Conservation (phyloP, 2,797 vertebrate species). For the Dendrocincla fuliginosa region DNA sequence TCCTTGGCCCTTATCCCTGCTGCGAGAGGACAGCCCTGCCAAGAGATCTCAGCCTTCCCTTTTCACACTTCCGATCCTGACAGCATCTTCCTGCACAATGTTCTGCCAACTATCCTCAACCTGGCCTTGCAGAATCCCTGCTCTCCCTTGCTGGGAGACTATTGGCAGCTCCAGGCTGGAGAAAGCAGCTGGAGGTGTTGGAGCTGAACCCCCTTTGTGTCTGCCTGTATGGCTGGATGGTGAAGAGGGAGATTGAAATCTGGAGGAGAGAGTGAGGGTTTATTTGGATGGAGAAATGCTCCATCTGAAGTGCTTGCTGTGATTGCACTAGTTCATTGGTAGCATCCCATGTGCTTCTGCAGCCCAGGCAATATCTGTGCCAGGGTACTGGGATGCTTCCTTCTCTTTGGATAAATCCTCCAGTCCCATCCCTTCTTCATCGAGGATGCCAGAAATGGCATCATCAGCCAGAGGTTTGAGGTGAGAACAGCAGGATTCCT, state of each 20-base stretch:
- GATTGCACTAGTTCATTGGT: no score
- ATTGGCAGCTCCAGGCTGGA: neutral
- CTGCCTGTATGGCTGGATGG: neutral
- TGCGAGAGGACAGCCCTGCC: neutral
- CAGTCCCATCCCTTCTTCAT: neutral
- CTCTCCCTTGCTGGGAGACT: neutral
- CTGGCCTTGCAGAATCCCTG: neutral
- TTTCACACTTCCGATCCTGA: slow-evolving; percentile 2
- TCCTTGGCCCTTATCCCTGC: neutral
- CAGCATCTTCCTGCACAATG: neutral
- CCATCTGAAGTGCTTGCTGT: neutral
- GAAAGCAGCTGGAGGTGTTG: neutral
- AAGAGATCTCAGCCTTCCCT: slow-evolving; percentile 24
- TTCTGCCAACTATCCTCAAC: neutral
- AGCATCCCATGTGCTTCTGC: neutral
- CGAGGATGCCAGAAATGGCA: neutral
- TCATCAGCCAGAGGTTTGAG: neutral
- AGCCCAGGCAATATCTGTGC: neutral
- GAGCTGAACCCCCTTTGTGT: neutral
- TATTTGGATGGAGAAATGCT: neutral
- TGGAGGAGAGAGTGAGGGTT: neutral
- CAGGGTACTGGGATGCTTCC: no score
- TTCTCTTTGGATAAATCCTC: neutral
- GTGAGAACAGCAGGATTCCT: neutral
- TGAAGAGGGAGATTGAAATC: neutral